Evolutionary conservation across 2,888 invertebrate species (phyloP), one percentile per base, ranked within the genome.

Genomic region (Ornithoptera alexandrae): DNA sequence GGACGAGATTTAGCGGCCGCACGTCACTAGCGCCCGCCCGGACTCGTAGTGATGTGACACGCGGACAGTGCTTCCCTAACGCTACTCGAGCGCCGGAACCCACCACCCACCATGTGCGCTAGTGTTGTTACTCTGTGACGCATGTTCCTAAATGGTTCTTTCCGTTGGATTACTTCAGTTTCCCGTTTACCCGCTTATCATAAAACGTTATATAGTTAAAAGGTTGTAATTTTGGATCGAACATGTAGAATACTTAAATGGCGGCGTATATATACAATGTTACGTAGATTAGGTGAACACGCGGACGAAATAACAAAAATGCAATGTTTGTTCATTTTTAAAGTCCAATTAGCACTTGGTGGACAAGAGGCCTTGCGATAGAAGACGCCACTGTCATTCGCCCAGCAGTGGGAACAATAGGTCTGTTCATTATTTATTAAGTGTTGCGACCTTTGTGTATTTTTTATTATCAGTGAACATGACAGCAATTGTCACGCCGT

Each of bases 1-100:
- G 10, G 93, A 93, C 77, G 93, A 93, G 75, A 93, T 93, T 85
- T 93, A 93, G 90, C 90, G 84, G 82, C 81, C 78, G 77, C 82
- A 80, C 75, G 67, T 68, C 64, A 57, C 56, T 69, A 73, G 81
- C 78, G 80, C 4, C 20, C 42, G n/a, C n/a, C 15, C 80, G 81
- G 80, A 81, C 81, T 80, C 83, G 83, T 84, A 82, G 82, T 82
- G 81, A 78, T 89, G 68, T 88, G 87, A 87, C 86, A 86, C 88
- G 88, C 79, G 69, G 77, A 84, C 36, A n/a, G 88, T 88, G 90
- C 88, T 30, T 5, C 24, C 24, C 90, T 89, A 77, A 74, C 80
- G 79, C 74, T 76, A 73, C 70, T 75, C 79, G 78, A 50, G 18
- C 50, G 18, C 1, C 18, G 12, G 17, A 1, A 53, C 53, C 17